Evolutionary conservation across 2,113 vertebrate genomes (phyloP).

Genomic region (Climacteris rufus): DNA sequence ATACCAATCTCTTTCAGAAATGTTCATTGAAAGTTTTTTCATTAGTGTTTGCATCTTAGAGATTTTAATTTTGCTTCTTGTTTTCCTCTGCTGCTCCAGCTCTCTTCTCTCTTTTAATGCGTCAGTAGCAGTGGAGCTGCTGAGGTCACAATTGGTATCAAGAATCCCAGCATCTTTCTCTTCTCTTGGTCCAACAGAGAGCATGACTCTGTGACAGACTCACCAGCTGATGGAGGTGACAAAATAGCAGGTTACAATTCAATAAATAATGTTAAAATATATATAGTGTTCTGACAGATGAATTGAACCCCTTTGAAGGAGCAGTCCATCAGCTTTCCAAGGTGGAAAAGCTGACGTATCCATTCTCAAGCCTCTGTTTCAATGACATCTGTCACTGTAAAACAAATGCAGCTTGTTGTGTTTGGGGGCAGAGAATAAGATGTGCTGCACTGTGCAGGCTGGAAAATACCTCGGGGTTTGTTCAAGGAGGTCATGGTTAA

Average conservation of each 20-base stretch:
- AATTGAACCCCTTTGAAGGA: slow-evolving; percentile 43
- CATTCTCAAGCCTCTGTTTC: not conserved
- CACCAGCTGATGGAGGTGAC: not conserved
- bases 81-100: not conserved
- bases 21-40: not conserved
- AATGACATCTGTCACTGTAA: not conserved
- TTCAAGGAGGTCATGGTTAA: not conserved
- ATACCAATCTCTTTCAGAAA: not conserved
- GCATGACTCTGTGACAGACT: not conserved
- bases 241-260: slow-evolving; percentile 34
- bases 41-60: fast-evolving
- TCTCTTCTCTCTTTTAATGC: not conserved
- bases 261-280: slow-evolving; percentile 33
- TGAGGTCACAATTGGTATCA: not conserved
- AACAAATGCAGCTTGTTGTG: not conserved
- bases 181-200: not conserved
- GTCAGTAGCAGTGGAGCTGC: not conserved
- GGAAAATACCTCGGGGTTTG: not conserved
- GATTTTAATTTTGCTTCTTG: not conserved
- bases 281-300: slow-evolving; percentile 30
- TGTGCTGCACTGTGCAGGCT: not conserved
- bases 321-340: not conserved
- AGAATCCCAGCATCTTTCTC: not conserved
- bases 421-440: not conserved
- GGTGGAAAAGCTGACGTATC: not conserved